Conservation (phyloP, 2,797 vertebrate genomes). For the Hemibagrus guttatus region DNA sequence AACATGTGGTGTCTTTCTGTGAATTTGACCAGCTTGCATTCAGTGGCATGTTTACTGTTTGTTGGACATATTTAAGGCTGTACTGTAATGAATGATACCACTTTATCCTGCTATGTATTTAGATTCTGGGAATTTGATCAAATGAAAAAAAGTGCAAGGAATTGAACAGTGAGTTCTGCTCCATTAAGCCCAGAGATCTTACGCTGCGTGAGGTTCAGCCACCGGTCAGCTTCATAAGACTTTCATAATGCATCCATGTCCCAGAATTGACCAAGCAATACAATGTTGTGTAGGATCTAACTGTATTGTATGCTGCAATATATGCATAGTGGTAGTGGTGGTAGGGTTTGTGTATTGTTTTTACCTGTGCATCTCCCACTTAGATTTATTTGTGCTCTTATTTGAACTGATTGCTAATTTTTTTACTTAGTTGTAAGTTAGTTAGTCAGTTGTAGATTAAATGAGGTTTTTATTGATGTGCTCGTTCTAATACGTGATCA, state of each 20-base stretch:
- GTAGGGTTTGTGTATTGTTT: not conserved
- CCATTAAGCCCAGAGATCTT: conserved; percentile 50
- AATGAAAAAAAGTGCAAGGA: not conserved
- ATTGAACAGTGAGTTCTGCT: not conserved
- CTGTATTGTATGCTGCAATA: not conserved
- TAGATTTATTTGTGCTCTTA: not conserved
- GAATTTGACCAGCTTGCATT: not conserved
- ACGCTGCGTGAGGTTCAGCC: conserved; percentile 5
- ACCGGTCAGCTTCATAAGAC: conserved; percentile 2
- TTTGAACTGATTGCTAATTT: not conserved
- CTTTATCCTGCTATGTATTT: not conserved
- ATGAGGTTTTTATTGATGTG: not conserved
- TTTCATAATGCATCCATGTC: not conserved
- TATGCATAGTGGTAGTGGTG: no score
- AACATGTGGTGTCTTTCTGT: not conserved
- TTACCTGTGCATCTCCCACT: not conserved
- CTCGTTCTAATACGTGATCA: not conserved
- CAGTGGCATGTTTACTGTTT: not conserved
- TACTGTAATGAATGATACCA: not conserved
- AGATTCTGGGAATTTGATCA: not conserved
- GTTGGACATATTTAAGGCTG: not conserved
- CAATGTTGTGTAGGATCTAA: not conserved
- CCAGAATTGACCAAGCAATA: not conserved
- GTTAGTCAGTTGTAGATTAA: not conserved
- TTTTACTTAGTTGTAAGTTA: no score